Evolutionary conservation across 2,113 vertebrate species (phyloP).

Genomic region (Drymodes brunneopygia): DNA sequence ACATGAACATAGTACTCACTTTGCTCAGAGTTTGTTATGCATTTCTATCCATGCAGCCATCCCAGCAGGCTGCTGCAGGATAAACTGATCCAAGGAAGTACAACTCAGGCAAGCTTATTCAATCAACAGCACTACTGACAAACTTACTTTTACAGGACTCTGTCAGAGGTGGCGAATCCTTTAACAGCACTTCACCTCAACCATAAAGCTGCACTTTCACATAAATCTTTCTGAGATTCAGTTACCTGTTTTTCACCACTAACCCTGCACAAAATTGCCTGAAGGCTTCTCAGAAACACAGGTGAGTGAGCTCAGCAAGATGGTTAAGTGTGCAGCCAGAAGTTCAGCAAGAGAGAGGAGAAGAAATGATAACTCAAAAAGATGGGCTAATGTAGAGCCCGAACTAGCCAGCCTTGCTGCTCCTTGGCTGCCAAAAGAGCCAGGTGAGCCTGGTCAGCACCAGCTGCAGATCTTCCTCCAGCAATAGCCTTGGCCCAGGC

Average conservation of each 20-base stretch:
- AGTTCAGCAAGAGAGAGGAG: not conserved
- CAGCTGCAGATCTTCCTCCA: not conserved
- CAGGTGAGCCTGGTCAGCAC: not conserved
- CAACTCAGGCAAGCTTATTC: not conserved
- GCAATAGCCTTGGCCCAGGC: not conserved
- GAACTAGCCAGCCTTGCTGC: not conserved
- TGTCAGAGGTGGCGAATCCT: not conserved
- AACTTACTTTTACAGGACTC: not conserved
- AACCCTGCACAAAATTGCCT: not conserved
- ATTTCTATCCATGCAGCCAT: not conserved
- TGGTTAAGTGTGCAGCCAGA: rapidly evolving
- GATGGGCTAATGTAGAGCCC: not conserved
- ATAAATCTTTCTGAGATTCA: not conserved
- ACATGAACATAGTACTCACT: not conserved
- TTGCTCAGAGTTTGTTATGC: not conserved
- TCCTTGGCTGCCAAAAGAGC: not conserved
- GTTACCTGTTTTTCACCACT: not conserved
- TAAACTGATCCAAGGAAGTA: not conserved
- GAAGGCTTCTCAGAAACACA: not conserved
- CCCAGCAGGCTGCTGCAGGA: not conserved
- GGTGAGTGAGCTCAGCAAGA: not conserved
- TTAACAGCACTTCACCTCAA: not conserved
- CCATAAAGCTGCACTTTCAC: not conserved
- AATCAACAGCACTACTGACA: not conserved
- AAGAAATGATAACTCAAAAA: not conserved